Percentiles rank a stretch among this genome's conserved stretches.
These are phyloP conservation scores for Alectoris magna DNA, from an alignment of 2,797 vertebrate genomes.

Conservation along the genomic window DNA sequence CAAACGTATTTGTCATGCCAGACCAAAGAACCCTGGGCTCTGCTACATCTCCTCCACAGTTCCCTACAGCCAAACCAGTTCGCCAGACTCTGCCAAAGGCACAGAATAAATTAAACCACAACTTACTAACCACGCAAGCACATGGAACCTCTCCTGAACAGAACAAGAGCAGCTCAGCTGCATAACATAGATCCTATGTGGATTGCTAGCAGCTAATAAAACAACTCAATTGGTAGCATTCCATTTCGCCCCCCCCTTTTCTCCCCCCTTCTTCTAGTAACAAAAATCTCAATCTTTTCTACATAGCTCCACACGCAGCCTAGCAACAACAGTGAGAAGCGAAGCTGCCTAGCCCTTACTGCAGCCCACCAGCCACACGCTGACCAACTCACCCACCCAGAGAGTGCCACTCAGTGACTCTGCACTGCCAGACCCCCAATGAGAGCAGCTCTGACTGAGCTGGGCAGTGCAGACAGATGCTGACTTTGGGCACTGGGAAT, in stretches of 20 bases:
- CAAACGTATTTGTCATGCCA: not conserved
- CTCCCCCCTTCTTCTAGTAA: not conserved
- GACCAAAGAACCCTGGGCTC: not conserved
- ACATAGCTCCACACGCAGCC: not conserved
- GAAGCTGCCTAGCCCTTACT: not conserved
- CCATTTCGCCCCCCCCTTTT: not conserved
- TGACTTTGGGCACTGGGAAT: not conserved
- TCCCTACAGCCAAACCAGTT: not conserved
- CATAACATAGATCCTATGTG: not conserved
- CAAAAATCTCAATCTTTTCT: constrained; percentile 15
- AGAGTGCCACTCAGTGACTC: not conserved
- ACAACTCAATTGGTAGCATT: not conserved
- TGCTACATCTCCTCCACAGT: not conserved
- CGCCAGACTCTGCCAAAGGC: constrained; percentile 32
- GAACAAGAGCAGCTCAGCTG: not conserved
- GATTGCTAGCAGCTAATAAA: constrained; percentile 48
- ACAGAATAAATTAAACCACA: constrained; percentile 29
- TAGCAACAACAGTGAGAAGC: not conserved
- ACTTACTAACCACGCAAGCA: not conserved
- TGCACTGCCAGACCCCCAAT: not conserved
- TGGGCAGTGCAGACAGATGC: not conserved
- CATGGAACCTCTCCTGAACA: not conserved
- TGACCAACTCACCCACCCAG: not conserved
- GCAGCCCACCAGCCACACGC: not conserved
- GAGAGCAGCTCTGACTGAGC: not conserved